These are phyloP conservation scores for Dinoponera quadriceps DNA, from an alignment of 1,140 invertebrate species.

Conservation along the genomic window DNA sequence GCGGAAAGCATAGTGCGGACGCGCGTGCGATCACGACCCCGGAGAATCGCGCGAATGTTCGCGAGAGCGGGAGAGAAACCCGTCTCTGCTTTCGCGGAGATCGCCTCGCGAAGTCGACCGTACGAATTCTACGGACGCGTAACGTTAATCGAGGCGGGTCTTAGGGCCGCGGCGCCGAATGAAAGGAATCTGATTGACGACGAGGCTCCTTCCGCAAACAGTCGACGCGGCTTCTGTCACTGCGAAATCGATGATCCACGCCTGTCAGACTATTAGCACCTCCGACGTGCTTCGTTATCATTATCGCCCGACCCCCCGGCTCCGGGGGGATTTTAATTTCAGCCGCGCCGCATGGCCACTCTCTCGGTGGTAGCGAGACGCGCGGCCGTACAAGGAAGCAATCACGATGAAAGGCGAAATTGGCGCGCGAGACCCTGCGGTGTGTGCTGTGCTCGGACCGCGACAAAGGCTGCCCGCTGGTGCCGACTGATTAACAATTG, in stretches of 20 bases:
- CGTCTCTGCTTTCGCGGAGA: too few relatives aligned
- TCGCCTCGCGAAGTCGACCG: too few relatives aligned
- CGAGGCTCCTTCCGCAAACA: conserved; percentile 40
- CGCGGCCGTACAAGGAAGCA: conserved; percentile 74
- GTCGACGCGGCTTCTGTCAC: conserved; percentile 45
- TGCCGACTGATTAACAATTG: conserved; percentile 66
- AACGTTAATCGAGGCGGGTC: too few relatives aligned
- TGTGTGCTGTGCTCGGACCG: conserved; percentile 61
- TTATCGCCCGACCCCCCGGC: conserved; percentile 70
- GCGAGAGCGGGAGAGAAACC: too few relatives aligned
- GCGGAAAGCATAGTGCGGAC: not conserved
- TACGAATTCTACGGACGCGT: too few relatives aligned
- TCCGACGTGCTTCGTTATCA: conserved; percentile 72
- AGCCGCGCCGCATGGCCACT: conserved; percentile 67
- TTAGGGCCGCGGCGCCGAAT: conserved; percentile 20
- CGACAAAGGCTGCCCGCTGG: conserved; percentile 39
- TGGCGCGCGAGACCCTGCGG: conserved; percentile 66
- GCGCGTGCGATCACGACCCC: not conserved
- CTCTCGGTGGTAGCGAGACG: conserved; percentile 26
- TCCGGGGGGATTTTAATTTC: conserved; percentile 71
- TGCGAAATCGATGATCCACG: conserved; percentile 72
- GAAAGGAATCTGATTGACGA: conserved; percentile 57
- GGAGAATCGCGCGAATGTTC: too few relatives aligned
- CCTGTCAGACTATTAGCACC: conserved; percentile 74
- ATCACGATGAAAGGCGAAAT: conserved; percentile 76